Evolutionary conservation across 2,888 invertebrate species (phyloP), one percentile per base, ranked within the genome.

Genomic region (Micoletzkya japonica): DNA sequence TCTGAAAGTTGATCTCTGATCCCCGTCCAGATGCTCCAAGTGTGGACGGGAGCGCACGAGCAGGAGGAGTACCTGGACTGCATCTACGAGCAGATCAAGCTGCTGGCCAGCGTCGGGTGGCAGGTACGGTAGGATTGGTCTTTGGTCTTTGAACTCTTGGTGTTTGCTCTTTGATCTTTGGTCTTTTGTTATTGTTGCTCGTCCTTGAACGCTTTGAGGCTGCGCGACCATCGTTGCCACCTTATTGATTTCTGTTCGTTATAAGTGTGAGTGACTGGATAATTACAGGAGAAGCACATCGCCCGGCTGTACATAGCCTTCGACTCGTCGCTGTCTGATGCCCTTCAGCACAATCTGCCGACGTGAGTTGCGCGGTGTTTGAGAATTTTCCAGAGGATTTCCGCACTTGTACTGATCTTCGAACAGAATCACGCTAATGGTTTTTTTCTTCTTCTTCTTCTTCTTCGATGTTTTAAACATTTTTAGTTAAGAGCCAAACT

Each of bases 11-110:
- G n/a, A n/a, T n/a, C n/a, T n/a, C n/a, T 44, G 44, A 10, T 44
- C 10, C 10, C 44, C n/a, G n/a, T 77, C 34, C 92, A 92, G 77
- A 93, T 95, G 2, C 87, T 98, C 56, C 90, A 93, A 86, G 95
- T 97, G 0, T 82, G 82, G 82, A 64, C 72, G 36, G 69, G 91
- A n/a, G 94, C 95, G 84, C 96, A 96, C 88, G 92, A 95, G 0
- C 97, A 98, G 86, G 95, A 96, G 86, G 90, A 90, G 89, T 97
- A 97, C 86, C 88, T 98, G 74, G 97, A 98, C 85, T 95, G 95
- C 84, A 89, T 98, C 17, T 97, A 96, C 95, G 92, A 94, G 7
- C 94, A 94, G 87, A 91, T 95, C 60, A 90, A 92, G 76, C 95
- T 95, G 86, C 87, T 98, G 54, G 90, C 92, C 37, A 91, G 92